These are phyloP conservation scores for Bubo scandiacus DNA, from an alignment of 2,113 vertebrate species.

Conservation along the genomic window DNA sequence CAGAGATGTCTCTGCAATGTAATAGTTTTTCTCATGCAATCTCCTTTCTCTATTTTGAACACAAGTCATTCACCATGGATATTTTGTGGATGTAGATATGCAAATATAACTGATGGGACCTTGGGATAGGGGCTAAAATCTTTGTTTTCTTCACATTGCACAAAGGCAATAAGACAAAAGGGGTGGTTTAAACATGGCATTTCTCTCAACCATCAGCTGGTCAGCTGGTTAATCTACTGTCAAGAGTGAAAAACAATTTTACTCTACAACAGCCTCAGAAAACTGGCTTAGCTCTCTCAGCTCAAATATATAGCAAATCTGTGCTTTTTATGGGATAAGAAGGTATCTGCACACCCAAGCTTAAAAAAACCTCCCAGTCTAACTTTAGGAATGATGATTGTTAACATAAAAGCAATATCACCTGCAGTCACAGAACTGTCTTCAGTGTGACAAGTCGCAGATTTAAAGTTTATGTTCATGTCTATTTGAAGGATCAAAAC, in stretches of 20 bases:
- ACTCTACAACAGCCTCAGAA: background rate
- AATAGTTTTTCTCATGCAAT: background rate
- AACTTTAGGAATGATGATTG: background rate
- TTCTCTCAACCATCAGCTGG: background rate
- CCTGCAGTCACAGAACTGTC: conserved; percentile 3
- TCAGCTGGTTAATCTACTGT: conserved; percentile 14
- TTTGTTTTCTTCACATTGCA: background rate
- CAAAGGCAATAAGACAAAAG: background rate
- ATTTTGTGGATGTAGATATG: background rate
- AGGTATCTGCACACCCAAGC: background rate
- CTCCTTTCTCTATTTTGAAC: background rate
- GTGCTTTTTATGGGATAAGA: background rate
- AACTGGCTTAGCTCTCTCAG: conserved; percentile 14
- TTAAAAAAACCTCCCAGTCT: background rate
- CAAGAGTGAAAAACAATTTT: conserved; percentile 8
- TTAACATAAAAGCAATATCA: conserved; percentile 34
- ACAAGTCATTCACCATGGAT: background rate
- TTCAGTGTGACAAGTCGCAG: background rate
- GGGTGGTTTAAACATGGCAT: background rate
- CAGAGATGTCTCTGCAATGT: background rate
- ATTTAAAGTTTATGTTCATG: conserved; percentile 3
- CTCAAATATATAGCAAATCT: background rate
- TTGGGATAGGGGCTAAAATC: background rate
- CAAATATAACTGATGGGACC: background rate
- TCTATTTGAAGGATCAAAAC: conserved; percentile 18